These are phyloP conservation scores for Drosophila buzzatii DNA, from an alignment of 2,888 invertebrate genomes.

Conservation along the genomic window DNA sequence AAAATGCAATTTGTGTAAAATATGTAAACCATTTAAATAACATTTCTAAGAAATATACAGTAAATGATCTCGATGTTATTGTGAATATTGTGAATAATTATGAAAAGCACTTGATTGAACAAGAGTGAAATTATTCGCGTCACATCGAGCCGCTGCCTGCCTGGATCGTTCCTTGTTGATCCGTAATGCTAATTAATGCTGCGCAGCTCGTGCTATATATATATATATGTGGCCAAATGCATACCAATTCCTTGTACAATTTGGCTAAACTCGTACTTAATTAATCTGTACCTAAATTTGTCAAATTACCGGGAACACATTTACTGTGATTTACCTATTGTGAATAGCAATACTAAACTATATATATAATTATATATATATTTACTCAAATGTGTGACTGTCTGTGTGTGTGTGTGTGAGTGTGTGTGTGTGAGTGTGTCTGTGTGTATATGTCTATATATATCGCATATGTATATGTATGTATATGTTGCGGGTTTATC, in stretches of 20 bases:
- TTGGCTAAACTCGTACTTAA: conserved; percentile 43
- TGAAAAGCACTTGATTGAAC: conserved; percentile 38
- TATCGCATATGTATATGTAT: conserved; percentile 23
- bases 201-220: conserved; percentile 14
- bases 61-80: conserved; percentile 47
- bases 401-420: conserved; percentile 11
- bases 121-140: conserved; percentile 32
- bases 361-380: conserved; percentile 30
- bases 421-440: neutral
- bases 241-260: conserved; percentile 50
- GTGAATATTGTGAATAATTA: conserved; percentile 39
- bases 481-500: conserved; percentile 38
- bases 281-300: conserved; percentile 26
- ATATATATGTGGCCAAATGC: conserved; percentile 35
- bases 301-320: conserved; percentile 39
- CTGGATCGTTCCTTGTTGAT: neutral
- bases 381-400: conserved; percentile 24
- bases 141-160: conserved; percentile 21
- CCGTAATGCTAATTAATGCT: conserved; percentile 20
- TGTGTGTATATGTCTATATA: conserved; percentile 5
- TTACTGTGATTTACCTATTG: conserved; percentile 45
- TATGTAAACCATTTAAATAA: conserved; percentile 61
- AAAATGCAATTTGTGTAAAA: conserved; percentile 40
- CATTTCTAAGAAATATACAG: conserved; percentile 61
- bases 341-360: conserved; percentile 48